Conservation (phyloP, 2,113 vertebrate species). For the Montifringilla adamsi region DNA sequence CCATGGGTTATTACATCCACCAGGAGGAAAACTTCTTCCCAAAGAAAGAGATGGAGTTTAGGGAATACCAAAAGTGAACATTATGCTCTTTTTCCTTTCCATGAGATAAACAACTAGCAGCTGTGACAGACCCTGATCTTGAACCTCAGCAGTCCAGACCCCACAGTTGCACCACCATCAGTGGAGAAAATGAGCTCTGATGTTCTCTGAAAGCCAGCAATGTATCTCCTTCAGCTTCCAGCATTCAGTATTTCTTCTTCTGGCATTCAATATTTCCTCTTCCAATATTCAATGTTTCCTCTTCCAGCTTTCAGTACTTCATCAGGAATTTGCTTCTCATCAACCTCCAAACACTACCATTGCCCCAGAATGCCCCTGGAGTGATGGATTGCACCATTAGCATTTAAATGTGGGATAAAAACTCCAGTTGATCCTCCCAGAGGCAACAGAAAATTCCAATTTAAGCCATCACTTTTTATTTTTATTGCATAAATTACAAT, state of each 20-base stretch:
- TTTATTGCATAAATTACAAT: not conserved
- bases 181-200: not conserved
- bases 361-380: not conserved
- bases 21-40: not conserved
- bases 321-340: not conserved
- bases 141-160: not conserved
- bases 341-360: not conserved
- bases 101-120: not conserved
- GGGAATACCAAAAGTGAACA: not conserved
- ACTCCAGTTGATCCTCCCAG: not conserved
- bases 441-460: not conserved
- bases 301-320: not conserved
- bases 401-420: not conserved
- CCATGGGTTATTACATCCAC: not conserved
- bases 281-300: not conserved
- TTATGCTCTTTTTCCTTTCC: not conserved
- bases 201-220: not conserved
- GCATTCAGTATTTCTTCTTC: not conserved
- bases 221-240: not conserved
- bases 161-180: not conserved
- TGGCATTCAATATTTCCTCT: not conserved
- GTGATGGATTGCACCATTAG: not conserved
- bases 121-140: not conserved
- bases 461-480: not conserved
- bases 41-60: not conserved